Conservation (phyloP, 2,797 vertebrate species). For the Notolabrus celidotus region DNA sequence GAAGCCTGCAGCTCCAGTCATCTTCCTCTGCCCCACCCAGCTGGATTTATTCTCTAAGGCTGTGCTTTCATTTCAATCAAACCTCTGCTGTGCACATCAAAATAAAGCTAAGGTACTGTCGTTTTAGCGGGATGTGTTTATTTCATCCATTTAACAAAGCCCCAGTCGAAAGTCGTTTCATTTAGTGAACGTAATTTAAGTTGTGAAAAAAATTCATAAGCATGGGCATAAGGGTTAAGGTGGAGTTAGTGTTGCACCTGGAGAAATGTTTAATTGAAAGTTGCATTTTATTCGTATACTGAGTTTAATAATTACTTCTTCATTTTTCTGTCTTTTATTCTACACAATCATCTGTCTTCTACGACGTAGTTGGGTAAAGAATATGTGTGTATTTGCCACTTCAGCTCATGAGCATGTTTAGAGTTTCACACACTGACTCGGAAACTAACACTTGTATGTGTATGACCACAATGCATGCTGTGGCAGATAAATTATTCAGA, state of each 20-base stretch:
- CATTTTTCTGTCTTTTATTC: no score
- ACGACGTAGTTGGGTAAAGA: background rate
- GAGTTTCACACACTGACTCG: constrained; percentile 60
- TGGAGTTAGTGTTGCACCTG: no score
- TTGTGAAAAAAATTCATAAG: background rate
- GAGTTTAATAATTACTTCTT: no score
- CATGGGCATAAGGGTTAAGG: no score
- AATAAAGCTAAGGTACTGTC: background rate
- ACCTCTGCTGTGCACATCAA: background rate
- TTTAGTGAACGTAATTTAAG: background rate
- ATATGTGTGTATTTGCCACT: background rate
- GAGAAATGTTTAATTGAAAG: no score
- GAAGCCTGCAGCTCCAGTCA: no score
- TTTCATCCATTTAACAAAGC: background rate
- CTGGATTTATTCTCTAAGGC: no score
- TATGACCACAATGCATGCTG: constrained; percentile 71
- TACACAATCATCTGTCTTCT: no score
- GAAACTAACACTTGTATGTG: constrained; percentile 78
- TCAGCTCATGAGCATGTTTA: constrained; percentile 37
- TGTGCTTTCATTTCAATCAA: background rate
- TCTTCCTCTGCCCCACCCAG: no score
- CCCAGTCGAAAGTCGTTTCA: background rate
- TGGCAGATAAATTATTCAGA: constrained; percentile 84
- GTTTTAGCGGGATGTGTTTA: background rate
- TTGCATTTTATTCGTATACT: no score